Evolutionary conservation across 2,113 vertebrate species (phyloP).

Genomic region (Falco punctatus): DNA sequence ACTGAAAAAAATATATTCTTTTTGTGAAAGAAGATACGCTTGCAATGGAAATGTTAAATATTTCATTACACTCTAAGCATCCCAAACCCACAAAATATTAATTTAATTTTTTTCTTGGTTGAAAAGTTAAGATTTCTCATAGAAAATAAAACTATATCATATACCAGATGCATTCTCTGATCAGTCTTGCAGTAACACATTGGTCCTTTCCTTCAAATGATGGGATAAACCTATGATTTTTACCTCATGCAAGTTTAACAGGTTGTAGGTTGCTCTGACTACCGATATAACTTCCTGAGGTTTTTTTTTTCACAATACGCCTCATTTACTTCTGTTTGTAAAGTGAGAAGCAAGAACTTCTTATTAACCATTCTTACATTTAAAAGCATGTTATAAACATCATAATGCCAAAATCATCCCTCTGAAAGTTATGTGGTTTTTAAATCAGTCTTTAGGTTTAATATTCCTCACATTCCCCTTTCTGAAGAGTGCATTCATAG

Average conservation of each 20-base stretch:
- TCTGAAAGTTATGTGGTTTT: neutral
- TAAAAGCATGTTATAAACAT: neutral
- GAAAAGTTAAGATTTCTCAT: neutral
- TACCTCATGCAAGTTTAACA: neutral
- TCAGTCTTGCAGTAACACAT: neutral
- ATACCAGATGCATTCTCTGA: neutral
- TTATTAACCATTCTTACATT: neutral
- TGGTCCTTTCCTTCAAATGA: neutral
- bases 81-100: neutral
- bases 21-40: neutral
- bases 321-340: neutral
- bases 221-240: neutral
- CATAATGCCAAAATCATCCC: neutral
- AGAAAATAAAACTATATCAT: neutral
- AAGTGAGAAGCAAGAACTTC: neutral
- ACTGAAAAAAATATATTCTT: neutral
- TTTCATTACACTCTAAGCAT: neutral
- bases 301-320: neutral
- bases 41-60: neutral
- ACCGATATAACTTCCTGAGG: neutral
- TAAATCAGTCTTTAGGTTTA: neutral
- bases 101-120: neutral
- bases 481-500: neutral
- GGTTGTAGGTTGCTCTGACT: neutral
- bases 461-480: neutral